Evolutionary conservation across 2,113 vertebrate genomes (phyloP).

Genomic region (Alces alces): DNA sequence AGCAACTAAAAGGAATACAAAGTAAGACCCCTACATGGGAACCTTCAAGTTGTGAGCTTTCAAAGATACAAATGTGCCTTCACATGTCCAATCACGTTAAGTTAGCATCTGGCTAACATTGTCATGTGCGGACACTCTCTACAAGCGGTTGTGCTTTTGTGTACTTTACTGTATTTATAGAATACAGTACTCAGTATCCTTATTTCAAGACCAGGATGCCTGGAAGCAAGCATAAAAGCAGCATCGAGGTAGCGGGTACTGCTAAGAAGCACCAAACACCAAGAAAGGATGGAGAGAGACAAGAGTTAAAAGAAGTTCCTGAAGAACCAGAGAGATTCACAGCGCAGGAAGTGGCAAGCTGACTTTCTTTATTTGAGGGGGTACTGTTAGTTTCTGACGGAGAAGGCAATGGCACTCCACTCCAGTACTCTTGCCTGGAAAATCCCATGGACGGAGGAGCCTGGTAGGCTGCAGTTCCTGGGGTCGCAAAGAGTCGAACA

Average conservation of each 20-base stretch:
- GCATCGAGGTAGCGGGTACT: not conserved
- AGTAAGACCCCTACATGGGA: not conserved
- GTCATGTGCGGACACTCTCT: accelerated
- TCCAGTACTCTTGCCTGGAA: too few species aligned
- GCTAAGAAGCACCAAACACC: not conserved
- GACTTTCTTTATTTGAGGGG: not conserved
- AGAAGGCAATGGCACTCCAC: too few species aligned
- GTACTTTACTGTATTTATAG: not conserved
- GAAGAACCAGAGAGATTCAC: not conserved
- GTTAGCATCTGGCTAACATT: not conserved
- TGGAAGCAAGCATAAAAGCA: not conserved
- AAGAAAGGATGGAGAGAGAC: not conserved
- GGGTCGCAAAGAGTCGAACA: too few species aligned
- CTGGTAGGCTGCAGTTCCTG: too few species aligned
- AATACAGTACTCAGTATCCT: not conserved
- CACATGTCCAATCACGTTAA: not conserved
- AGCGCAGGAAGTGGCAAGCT: not conserved
- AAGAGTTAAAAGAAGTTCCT: not conserved
- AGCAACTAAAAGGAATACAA: not conserved
- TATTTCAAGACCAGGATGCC: not conserved
- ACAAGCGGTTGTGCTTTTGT: not conserved
- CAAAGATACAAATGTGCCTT: not conserved
- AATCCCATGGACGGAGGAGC: too few species aligned
- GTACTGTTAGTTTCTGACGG: not conserved
- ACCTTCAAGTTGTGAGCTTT: not conserved